Percentiles rank a stretch among this genome's conserved stretches.
Evolutionary conservation across 2,888 invertebrate species (phyloP).

Genomic region (Drosophila pseudotalamancana): DNA sequence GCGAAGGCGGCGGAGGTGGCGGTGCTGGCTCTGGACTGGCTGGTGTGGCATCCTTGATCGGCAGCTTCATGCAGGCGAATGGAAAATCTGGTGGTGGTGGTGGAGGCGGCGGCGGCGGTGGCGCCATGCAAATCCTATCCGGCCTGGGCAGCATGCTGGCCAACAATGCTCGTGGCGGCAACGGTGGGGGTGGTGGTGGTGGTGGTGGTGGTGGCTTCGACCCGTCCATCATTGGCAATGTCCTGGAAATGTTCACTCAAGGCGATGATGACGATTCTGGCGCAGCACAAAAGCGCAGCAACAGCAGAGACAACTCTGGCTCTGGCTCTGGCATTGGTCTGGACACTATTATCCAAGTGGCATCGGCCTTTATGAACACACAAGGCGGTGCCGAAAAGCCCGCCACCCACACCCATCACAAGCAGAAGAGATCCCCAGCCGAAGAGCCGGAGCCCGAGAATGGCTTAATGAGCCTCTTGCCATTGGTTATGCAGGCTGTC

Average conservation of each 20-base stretch:
- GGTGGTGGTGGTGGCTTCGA: slow-evolving; percentile 85
- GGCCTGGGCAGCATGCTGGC: slow-evolving; percentile 83
- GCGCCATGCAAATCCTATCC: slow-evolving; percentile 83
- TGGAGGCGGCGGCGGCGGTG: slow-evolving; percentile 69
- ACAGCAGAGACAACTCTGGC: slow-evolving; percentile 12
- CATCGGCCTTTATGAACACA: slow-evolving; percentile 86
- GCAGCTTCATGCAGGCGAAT: slow-evolving; percentile 89
- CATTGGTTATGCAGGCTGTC: slow-evolving; percentile 88
- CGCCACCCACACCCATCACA: slow-evolving; percentile 71
- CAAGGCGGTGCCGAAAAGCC: slow-evolving; percentile 56
- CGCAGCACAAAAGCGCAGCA: slow-evolving; percentile 56
- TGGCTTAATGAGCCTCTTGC: slow-evolving; percentile 86
- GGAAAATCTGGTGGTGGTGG: slow-evolving; percentile 69
- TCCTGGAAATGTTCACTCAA: slow-evolving; percentile 86
- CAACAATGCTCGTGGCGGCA: slow-evolving; percentile 79
- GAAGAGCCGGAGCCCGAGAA: slow-evolving; percentile 66
- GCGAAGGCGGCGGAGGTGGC: slow-evolving; percentile 76
- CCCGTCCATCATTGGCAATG: slow-evolving; percentile 86
- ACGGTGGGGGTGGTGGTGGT: slow-evolving; percentile 82
- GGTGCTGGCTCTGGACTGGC: slow-evolving; percentile 84
- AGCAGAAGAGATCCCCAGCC: slow-evolving; percentile 67
- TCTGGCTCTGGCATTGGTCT: slow-evolving; percentile 84
- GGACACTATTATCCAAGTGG: slow-evolving; percentile 86
- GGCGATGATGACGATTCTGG: slow-evolving; percentile 63
- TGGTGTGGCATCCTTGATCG: slow-evolving; percentile 88